Base-by-base conservation (phyloP, 2,113 vertebrate genomes). In the Lasiurus cinereus region DNA sequence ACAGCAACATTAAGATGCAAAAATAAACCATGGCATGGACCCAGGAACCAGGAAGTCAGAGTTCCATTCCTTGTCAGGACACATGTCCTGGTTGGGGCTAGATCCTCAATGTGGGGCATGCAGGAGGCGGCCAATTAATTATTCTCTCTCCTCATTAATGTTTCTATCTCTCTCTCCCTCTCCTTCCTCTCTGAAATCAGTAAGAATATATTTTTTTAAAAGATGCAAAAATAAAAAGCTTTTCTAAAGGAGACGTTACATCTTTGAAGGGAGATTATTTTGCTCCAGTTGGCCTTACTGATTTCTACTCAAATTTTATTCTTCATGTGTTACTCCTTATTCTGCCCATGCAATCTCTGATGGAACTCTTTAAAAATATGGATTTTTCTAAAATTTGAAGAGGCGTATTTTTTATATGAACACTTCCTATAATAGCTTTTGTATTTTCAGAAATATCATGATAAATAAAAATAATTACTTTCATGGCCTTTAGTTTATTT, bases 391-490 rank as follows among this genome's bases (percentile, higher is more conserved):
- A 76, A 84, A 93, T 24, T 85, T 82, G 7, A 82, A 64, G 1
- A 82, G 12, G 2, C 12, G 90, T 78, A 64, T 13, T 56, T 80
- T 85, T 67, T 96, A 78, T 36, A 79, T 82, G 8, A 82, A 89
- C 7, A 48, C 4, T 77, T 72, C 14, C 36, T 91, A 1, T 54
- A 85, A 67, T 54, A 77, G 36, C 8, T 95, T 92, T 36, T 50
- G 0, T 83, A 56, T 22, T 86, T 95, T 90, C 64, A 83, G n/a
- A 74, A 92, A 83, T 83, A 74, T 13, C 11, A 0, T 78, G 54
- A 72, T 76, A 87, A 78, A 83, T 36, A 62, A 95, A 91, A 83
- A 83, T 10, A 46, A 73, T 48, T 56, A 82, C 3, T 64, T 82
- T 67, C 19, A 21, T 52, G 27, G 3, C 1, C 39, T 93, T 93